These are phyloP conservation scores for Oconnorella tubifera DNA, from an alignment of 2,888 invertebrate genomes.

Conservation along the genomic window DNA sequence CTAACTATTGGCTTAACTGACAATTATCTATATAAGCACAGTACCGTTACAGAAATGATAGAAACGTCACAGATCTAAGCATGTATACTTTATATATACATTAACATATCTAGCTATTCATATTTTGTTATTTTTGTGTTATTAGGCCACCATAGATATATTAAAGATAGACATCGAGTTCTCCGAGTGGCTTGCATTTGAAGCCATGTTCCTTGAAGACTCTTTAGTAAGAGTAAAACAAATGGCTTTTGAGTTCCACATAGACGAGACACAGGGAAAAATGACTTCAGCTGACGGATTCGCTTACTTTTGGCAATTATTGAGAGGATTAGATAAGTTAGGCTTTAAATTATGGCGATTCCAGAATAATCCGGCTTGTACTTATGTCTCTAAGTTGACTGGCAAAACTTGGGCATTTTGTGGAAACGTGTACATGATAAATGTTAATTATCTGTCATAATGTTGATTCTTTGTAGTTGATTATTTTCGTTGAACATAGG, in stretches of 20 bases:
- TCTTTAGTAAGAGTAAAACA: constrained; percentile 13
- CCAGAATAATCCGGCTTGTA: neutral
- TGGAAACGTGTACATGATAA: constrained; percentile 14
- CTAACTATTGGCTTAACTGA: too few relatives aligned
- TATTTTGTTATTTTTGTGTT: too few relatives aligned
- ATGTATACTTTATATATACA: too few relatives aligned
- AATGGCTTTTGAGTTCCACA: constrained; percentile 17
- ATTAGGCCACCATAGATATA: constrained; percentile 7
- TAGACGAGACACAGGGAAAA: neutral
- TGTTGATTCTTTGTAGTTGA: too few relatives aligned
- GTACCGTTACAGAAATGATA: too few relatives aligned
- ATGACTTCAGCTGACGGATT: neutral
- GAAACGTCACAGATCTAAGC: too few relatives aligned
- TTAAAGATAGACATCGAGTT: constrained; percentile 17
- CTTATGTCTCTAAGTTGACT: neutral
- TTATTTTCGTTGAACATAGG: too few relatives aligned
- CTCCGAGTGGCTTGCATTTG: constrained; percentile 12
- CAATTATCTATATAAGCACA: too few relatives aligned
- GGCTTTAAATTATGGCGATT: constrained; percentile 12
- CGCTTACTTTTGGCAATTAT: constrained; percentile 11
- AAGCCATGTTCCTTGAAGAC: constrained; percentile 8
- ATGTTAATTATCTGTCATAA: constrained; percentile 4
- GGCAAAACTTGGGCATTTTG: neutral
- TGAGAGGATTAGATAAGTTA: constrained; percentile 5
- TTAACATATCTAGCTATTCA: too few relatives aligned